Evolutionary conservation across 2,888 invertebrate species (phyloP).

Genomic region (Eilema sororculum): DNA sequence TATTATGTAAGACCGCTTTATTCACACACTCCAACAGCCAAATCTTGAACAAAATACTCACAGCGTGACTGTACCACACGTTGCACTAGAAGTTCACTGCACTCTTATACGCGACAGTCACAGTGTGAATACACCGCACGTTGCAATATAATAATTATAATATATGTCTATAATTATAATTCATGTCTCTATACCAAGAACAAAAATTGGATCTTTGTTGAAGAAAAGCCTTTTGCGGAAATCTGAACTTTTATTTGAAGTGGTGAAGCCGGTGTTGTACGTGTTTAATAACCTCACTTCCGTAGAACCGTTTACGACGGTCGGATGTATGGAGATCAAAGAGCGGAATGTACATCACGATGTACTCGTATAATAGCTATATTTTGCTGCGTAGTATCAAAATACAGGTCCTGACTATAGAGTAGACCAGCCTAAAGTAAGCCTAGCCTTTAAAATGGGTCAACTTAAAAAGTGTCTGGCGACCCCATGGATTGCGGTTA

Average conservation of each 20-base stretch:
- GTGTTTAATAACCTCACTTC: conserved; percentile 11
- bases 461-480: no score
- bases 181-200: not conserved
- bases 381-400: not conserved
- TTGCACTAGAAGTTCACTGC: no score
- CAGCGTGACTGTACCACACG: no score
- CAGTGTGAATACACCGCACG: no score
- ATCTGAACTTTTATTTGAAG: not conserved
- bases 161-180: no score
- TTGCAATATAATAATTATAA: no score
- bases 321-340: conserved; percentile 6
- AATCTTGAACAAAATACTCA: no score
- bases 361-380: not conserved
- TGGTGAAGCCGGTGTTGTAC: not conserved
- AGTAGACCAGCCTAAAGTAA: no score
- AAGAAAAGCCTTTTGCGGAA: conserved; percentile 1
- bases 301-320: not conserved
- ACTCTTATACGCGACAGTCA: no score
- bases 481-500: no score
- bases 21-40: no score
- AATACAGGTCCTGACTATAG: not conserved
- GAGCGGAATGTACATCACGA: not conserved
- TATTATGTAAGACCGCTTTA: no score
- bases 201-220: not conserved
- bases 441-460: not conserved